Evolutionary conservation across 2,888 invertebrate genomes (phyloP), one percentile per base, ranked within the genome.

Genomic region (Aleiodes testaceus): DNA sequence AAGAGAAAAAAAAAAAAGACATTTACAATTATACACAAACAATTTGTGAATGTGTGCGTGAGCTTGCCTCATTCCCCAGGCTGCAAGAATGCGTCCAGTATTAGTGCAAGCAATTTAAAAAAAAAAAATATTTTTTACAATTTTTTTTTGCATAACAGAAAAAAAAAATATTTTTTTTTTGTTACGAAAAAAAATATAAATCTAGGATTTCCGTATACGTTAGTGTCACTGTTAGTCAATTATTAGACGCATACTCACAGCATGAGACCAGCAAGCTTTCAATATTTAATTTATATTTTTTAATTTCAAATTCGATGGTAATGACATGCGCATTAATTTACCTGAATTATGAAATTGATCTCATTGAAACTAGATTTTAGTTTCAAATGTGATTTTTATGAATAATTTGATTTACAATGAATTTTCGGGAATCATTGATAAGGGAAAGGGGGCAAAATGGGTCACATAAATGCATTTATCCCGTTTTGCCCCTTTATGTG

Each of bases 181-280:
- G 9, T 11, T 69, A 72, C 63, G 52, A 61, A 55, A 72, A 59
- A 11, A 42, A 36, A 49, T 61, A 26, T 66, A 36, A 26, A 26
- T 22, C 26, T 16, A 42, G 3, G 22, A 45, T 64, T 69, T 64
- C 67, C 69, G 74, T 77, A 78, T 80, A 81, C 85, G 82, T 84
- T 74, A 73, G 73, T n/a, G n/a, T 77, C 70, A 69, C 76, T 82
- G 86, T 86, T 86, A 86, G 85, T 84, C 72, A 75, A 73, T 68
- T 79, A 78, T 74, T 74, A 82, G 81, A 84, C 82, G 82, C 81
- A 72, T 74, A 84, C 86, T 86, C 85, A 86, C 86, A 86, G 85
- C 82, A 79, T 78, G 83, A 85, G 84, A 79, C 1, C 42, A 59
- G 59, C 59, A 36, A 18, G 36, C 59, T 26, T 11, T 42, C 2